Evolutionary conservation across 2,797 vertebrate genomes (phyloP).

Genomic region (Darevskia nairensis): DNA sequence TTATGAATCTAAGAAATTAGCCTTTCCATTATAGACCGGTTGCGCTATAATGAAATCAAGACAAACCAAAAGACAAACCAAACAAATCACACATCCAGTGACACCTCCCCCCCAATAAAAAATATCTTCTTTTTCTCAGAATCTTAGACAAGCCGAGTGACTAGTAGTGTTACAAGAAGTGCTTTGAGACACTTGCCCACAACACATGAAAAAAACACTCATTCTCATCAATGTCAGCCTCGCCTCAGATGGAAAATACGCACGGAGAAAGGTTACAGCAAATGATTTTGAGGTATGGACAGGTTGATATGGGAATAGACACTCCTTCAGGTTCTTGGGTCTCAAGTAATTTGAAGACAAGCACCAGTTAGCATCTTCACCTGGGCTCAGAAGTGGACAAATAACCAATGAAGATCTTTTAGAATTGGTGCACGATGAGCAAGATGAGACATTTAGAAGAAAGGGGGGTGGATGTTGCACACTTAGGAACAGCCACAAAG

Average conservation of each 20-base stretch:
- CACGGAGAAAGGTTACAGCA: neutral
- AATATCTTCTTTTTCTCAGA: neutral
- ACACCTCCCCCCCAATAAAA: neutral
- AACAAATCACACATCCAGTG: neutral
- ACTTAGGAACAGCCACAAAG: neutral
- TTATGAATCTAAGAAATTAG: neutral
- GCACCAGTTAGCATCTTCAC: neutral
- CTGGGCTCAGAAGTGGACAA: neutral
- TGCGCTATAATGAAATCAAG: conserved; percentile 2
- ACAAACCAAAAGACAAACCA: neutral
- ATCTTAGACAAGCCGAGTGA: neutral
- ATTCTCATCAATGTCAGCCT: neutral
- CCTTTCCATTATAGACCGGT: neutral
- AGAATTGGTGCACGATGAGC: neutral
- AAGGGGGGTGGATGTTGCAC: no score
- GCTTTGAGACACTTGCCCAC: neutral
- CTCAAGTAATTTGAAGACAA: neutral
- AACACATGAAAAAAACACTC: neutral
- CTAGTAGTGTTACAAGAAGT: neutral
- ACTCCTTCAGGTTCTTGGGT: neutral
- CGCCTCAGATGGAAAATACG: neutral
- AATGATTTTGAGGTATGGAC: neutral
- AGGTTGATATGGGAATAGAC: neutral
- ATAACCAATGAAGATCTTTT: neutral
- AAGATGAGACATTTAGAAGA: neutral